Conservation (phyloP, 1,140 invertebrate species). For the Brachionus rotundiformis region DNA sequence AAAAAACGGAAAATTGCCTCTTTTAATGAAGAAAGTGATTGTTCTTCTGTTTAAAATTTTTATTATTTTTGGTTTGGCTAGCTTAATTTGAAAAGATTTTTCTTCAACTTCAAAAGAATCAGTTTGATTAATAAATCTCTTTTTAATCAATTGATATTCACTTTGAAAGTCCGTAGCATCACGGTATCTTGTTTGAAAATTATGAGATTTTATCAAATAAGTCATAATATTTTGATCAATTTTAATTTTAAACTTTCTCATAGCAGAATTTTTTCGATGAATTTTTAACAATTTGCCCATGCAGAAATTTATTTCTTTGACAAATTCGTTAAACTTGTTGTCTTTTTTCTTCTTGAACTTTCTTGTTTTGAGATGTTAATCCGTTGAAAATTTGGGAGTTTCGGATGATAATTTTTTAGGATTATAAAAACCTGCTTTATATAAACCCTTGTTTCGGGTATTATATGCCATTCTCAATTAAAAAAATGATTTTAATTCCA, state of each 20-base stretch:
- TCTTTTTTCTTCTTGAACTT: too few relatives aligned
- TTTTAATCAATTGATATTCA: not conserved
- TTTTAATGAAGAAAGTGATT: too few relatives aligned
- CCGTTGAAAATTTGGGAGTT: not conserved
- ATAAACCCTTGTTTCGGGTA: not conserved
- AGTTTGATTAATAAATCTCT: not conserved
- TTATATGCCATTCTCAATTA: not conserved
- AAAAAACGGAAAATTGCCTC: too few relatives aligned
- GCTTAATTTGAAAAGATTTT: too few relatives aligned
- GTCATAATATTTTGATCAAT: not conserved
- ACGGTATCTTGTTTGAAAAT: not conserved
- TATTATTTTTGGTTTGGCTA: too few relatives aligned
- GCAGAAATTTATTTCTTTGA: not conserved
- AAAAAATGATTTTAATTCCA: not conserved
- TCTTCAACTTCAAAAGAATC: too few relatives aligned
- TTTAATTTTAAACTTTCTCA: not conserved
- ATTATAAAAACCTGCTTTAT: not conserved
- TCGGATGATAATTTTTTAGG: not conserved
- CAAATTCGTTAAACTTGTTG: not conserved
- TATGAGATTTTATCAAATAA: not conserved
- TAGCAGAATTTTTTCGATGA: not conserved
- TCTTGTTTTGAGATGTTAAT: too few relatives aligned
- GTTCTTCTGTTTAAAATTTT: too few relatives aligned
- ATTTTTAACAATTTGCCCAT: not conserved
- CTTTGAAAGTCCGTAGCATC: not conserved